A percentile compares a stretch with the other conserved stretches of the same genome.
Evolutionary conservation across 2,797 vertebrate genomes (phyloP).

Genomic region (Uromys caudimaculatus): DNA sequence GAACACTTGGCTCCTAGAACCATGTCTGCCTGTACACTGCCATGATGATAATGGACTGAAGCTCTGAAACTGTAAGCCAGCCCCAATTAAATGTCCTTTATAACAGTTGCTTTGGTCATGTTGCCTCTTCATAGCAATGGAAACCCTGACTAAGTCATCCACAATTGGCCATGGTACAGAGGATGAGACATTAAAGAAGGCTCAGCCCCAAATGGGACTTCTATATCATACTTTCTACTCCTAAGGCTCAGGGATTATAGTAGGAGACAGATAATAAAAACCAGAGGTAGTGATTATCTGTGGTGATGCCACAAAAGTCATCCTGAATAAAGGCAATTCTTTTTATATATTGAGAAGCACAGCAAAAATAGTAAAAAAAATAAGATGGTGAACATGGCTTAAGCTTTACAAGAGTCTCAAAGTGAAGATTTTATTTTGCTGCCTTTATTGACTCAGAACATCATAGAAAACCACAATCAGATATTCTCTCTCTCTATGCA

Average conservation of each 20-base stretch:
- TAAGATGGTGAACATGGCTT: neutral
- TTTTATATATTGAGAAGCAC: neutral
- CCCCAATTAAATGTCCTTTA: too few relatives aligned
- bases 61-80: too few relatives aligned
- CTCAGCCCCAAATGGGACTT: neutral
- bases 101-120: too few relatives aligned
- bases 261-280: neutral
- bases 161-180: neutral
- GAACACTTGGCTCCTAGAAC: too few relatives aligned
- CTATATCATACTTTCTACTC: neutral
- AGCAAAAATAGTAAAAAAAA: neutral
- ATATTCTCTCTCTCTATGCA: neutral
- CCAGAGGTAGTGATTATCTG: neutral
- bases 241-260: neutral
- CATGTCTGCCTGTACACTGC: too few relatives aligned
- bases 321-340: neutral
- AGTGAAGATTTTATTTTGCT: neutral
- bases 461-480: neutral
- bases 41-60: too few relatives aligned
- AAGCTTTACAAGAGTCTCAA: neutral
- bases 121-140: too few relatives aligned
- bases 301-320: neutral
- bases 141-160: neutral
- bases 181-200: neutral
- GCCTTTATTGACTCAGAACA: neutral